A percentile compares a stretch with the other conserved stretches of the same genome.
Conservation (phyloP, 2,113 vertebrate species). For the Macrotus californicus region DNA sequence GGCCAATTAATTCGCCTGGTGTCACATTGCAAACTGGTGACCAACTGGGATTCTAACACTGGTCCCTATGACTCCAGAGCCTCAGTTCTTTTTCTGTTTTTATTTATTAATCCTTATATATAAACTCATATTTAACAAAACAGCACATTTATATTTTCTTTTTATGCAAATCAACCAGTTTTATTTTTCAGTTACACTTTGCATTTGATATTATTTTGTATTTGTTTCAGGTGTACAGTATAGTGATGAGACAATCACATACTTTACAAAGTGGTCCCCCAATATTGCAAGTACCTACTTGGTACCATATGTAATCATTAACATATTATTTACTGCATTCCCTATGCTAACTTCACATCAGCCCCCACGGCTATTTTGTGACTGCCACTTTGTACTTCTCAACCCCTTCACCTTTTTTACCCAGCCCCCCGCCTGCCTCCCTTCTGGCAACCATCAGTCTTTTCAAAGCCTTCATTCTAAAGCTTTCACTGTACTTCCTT, state of each 20-base stretch:
- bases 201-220: not conserved
- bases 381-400: not conserved
- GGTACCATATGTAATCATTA: not conserved
- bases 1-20: not conserved
- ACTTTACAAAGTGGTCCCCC: not conserved
- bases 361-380: not conserved
- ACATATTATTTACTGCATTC: not conserved
- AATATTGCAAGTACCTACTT: not conserved
- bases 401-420: not conserved
- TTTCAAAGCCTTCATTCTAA: not conserved
- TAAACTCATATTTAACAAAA: not conserved
- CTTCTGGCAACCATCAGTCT: not conserved
- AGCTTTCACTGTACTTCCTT: not conserved
- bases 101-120: not conserved
- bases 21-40: not conserved
- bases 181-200: not conserved
- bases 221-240: not conserved
- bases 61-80: not conserved
- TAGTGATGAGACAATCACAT: not conserved
- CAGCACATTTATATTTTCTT: not conserved
- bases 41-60: not conserved
- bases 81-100: not conserved
- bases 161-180: not conserved
- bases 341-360: not conserved
- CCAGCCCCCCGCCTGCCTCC: not conserved